These are phyloP conservation scores for Octodon degus DNA, from an alignment of 2,113 vertebrate genomes.

Conservation along the genomic window DNA sequence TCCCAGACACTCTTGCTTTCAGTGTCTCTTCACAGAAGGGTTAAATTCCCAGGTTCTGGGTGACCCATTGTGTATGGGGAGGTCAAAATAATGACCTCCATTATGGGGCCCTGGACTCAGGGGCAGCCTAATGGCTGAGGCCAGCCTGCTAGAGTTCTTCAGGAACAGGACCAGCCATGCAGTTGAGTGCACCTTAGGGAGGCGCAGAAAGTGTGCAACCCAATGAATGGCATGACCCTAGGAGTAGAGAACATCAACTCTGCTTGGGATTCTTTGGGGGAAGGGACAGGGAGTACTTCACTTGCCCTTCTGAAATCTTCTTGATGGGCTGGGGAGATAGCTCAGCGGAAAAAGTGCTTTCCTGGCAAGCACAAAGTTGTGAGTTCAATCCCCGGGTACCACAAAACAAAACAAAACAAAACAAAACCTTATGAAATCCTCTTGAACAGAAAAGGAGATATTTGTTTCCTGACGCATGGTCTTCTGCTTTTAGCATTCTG, in stretches of 20 bases:
- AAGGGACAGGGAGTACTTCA: background rate
- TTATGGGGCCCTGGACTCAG: too few relatives aligned
- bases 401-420: too few relatives aligned
- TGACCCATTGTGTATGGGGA: fast-evolving
- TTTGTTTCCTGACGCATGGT: fast-evolving
- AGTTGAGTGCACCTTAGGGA: background rate
- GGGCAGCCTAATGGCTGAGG: background rate
- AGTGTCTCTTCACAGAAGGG: background rate
- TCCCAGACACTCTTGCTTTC: background rate
- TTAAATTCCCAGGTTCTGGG: background rate
- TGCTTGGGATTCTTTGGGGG: too few relatives aligned
- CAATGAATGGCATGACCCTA: background rate
- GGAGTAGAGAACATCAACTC: background rate
- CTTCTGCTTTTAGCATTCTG: background rate
- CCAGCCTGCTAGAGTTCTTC: background rate
- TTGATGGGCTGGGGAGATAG: background rate
- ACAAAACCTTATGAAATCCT: background rate
- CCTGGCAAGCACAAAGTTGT: too few relatives aligned
- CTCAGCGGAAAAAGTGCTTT: too few relatives aligned
- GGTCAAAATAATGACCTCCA: background rate
- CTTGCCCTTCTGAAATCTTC: background rate
- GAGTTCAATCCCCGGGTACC: too few relatives aligned
- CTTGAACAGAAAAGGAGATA: background rate
- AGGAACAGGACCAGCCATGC: background rate
- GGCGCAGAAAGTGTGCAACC: background rate